Percentiles rank a stretch among this genome's conserved stretches.
These are phyloP conservation scores for Marmota flaviventris DNA, from an alignment of 2,113 vertebrate species.

Conservation along the genomic window DNA sequence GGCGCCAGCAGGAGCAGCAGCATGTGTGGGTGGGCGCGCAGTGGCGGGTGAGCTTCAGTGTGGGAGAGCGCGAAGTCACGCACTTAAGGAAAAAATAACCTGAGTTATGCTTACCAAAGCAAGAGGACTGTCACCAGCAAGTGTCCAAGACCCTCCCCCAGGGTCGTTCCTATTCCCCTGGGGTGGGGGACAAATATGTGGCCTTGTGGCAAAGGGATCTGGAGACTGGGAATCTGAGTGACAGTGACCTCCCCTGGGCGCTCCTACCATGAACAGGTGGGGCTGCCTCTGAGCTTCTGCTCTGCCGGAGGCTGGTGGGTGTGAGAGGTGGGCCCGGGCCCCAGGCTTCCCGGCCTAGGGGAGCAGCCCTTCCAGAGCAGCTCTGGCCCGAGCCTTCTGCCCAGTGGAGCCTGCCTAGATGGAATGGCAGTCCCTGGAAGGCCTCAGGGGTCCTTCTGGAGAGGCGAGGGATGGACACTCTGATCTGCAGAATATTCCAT, in stretches of 20 bases:
- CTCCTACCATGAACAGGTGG: background rate
- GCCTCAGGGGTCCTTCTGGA: background rate
- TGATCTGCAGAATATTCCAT: background rate
- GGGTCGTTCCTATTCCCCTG: background rate
- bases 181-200: too few species aligned
- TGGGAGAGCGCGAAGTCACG: conserved; percentile 52
- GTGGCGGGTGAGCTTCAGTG: background rate
- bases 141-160: background rate
- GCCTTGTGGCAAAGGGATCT: background rate
- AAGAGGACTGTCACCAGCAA: background rate
- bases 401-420: background rate
- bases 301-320: too few species aligned
- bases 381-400: background rate
- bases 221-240: background rate
- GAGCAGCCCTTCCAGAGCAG: background rate
- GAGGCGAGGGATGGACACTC: background rate
- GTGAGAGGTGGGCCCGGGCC: background rate
- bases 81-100: conserved; percentile 48
- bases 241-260: too few species aligned
- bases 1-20: background rate
- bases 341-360: too few species aligned
- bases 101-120: conserved; percentile 12
- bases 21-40: background rate
- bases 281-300: background rate
- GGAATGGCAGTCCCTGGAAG: background rate